A percentile compares a stretch with the other conserved stretches of the same genome.
These are phyloP conservation scores for Syngnathoides biaculeatus DNA, from an alignment of 2,113 vertebrate species.

Conservation along the genomic window DNA sequence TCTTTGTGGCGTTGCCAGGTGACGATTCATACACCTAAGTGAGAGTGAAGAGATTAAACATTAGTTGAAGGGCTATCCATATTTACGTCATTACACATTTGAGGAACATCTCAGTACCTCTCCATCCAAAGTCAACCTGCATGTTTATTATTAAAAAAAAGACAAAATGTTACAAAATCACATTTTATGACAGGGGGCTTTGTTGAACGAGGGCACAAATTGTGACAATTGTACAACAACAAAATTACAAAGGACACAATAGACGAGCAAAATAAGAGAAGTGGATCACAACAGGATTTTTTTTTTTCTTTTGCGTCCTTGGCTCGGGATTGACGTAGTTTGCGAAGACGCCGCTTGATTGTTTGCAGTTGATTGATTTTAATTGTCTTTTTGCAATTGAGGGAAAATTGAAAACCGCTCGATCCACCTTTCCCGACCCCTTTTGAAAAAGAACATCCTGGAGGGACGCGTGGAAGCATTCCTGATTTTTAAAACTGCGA, in stretches of 20 bases:
- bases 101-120: neutral
- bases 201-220: neutral
- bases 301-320: neutral
- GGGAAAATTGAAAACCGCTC: neutral
- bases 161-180: neutral
- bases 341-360: neutral
- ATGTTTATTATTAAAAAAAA: constrained; percentile 3
- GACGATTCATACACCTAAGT: neutral
- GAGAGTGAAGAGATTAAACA: neutral
- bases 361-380: neutral
- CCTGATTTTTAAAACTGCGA: neutral
- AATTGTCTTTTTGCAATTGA: neutral
- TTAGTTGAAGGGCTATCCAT: neutral
- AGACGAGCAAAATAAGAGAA: neutral
- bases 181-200: neutral
- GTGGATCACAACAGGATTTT: neutral
- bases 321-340: too few relatives aligned
- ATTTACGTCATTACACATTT: neutral
- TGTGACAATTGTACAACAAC: neutral
- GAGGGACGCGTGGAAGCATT: neutral
- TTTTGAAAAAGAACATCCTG: neutral
- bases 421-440: too few relatives aligned
- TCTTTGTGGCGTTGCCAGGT: constrained; percentile 1
- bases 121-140: neutral
- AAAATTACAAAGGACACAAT: neutral